A percentile compares a stretch with the other conserved stretches of the same genome.
Conservation (phyloP, 2,113 vertebrate species). For the Ariopsis seemanni region DNA sequence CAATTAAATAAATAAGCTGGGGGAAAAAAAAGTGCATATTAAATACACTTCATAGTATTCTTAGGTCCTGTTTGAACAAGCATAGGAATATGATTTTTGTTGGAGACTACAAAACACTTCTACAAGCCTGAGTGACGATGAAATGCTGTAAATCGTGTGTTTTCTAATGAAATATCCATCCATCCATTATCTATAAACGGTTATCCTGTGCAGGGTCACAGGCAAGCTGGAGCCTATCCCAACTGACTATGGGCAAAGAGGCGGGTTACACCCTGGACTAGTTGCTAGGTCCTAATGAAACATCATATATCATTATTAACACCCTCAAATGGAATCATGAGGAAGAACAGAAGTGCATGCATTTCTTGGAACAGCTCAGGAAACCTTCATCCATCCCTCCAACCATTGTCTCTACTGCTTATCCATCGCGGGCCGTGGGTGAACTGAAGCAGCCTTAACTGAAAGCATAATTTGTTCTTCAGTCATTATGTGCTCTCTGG, state of each 20-base stretch:
- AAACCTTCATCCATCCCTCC: not conserved
- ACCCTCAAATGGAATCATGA: not conserved
- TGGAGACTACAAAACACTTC: not conserved
- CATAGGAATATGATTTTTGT: not conserved
- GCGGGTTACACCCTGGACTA: not conserved
- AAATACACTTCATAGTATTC: not conserved
- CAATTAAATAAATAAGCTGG: not conserved
- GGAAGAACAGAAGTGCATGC: not conserved
- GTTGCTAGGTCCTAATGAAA: not conserved
- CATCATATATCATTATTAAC: not conserved
- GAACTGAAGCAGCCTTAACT: not conserved
- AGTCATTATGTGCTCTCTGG: not conserved
- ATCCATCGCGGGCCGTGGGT: too few relatives aligned
- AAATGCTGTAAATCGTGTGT: not conserved
- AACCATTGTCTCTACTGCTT: too few relatives aligned
- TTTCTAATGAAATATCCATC: too few relatives aligned
- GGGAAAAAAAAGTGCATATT: not conserved
- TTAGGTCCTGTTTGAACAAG: not conserved
- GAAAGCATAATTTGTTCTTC: not conserved
- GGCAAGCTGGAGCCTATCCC: too few relatives aligned
- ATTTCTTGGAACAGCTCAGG: not conserved
- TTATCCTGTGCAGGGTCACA: too few relatives aligned
- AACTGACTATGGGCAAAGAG: too few relatives aligned
- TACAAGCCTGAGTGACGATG: not conserved
- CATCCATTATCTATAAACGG: too few relatives aligned